Evolutionary conservation across 2,113 vertebrate genomes (phyloP).

Genomic region (Zootoca vivipara): DNA sequence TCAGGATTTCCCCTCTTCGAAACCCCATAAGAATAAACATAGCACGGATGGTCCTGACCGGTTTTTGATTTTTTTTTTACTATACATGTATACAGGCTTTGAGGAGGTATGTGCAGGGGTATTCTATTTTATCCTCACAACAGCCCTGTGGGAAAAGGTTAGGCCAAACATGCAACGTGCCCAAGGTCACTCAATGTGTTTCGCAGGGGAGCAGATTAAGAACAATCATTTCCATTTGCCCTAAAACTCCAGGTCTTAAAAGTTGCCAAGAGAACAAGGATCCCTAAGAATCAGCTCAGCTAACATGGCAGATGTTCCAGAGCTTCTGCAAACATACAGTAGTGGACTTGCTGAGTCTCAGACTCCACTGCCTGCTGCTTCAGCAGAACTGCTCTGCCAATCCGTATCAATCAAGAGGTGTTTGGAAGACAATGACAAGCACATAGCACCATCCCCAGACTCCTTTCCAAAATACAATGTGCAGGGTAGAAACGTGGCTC

Average conservation of each 20-base stretch:
- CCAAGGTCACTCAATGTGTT: slow-evolving; percentile 12
- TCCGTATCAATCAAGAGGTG: slow-evolving; percentile 28
- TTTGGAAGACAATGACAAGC: slow-evolving; percentile 24
- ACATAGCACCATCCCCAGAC: background rate
- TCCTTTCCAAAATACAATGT: slow-evolving; percentile 1
- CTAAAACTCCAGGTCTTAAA: background rate
- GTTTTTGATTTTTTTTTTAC: background rate
- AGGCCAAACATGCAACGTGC: background rate
- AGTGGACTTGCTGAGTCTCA: slow-evolving; percentile 30
- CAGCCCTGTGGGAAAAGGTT: background rate
- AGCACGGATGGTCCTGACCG: background rate
- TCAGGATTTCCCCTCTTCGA: background rate
- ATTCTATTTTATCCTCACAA: background rate
- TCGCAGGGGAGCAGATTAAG: background rate
- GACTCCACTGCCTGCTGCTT: slow-evolving; percentile 13
- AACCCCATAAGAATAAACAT: background rate
- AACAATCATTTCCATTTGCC: background rate
- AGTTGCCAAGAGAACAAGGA: background rate
- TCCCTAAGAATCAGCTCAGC: background rate
- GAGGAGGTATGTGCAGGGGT: background rate
- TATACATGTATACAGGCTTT: background rate
- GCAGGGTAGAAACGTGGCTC: background rate
- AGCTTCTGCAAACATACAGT: slow-evolving; percentile 2
- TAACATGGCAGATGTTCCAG: slow-evolving; percentile 13
- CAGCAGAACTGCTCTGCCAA: slow-evolving; percentile 28